phyloP scores from a whole-genome alignment of 2,113 vertebrate species.

The Takifugu bimaculatus region DNA sequence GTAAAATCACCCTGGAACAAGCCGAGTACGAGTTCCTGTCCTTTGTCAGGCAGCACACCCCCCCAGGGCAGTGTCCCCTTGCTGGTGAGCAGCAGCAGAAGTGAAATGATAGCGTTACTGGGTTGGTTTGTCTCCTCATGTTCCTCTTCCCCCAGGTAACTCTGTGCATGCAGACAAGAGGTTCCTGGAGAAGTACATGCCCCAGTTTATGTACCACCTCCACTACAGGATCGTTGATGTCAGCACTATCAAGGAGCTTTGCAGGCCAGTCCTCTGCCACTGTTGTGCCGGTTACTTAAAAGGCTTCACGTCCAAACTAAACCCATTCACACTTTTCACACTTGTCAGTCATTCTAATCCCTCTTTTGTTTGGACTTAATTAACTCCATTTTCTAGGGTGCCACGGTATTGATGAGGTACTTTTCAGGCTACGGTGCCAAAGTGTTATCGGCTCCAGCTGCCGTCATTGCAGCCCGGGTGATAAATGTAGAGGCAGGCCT shows the following conservation, averaged over 20 bases:
- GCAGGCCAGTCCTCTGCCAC: conserved; percentile 75
- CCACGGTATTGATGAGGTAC: too few relatives aligned
- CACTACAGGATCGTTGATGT: conserved; percentile 91
- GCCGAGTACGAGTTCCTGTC: conserved; percentile 96
- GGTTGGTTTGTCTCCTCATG: not conserved
- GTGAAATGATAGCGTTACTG: too few relatives aligned
- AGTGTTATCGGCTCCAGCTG: too few relatives aligned
- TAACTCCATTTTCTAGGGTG: too few relatives aligned
- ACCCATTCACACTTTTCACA: not conserved
- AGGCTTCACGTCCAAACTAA: not conserved
- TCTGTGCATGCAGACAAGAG: conserved; percentile 84
- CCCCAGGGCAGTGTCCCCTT: conserved; percentile 90
- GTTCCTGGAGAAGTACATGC: conserved; percentile 97
- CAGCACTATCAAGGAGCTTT: conserved; percentile 96
- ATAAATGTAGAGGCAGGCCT: too few relatives aligned
- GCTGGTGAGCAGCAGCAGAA: conserved; percentile 78
- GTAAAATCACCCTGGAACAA: conserved; percentile 84
- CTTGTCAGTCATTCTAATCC: too few relatives aligned
- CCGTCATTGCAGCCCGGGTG: too few relatives aligned
- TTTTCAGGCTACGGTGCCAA: too few relatives aligned
- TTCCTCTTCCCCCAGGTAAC: conserved; percentile 63
- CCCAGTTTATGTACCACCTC: conserved; percentile 87
- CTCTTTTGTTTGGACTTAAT: too few relatives aligned
- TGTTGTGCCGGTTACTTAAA: not conserved
- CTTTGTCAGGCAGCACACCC: conserved; percentile 90